Evolutionary conservation across 2,888 invertebrate genomes (phyloP).

Genomic region (Anorthoa munda): DNA sequence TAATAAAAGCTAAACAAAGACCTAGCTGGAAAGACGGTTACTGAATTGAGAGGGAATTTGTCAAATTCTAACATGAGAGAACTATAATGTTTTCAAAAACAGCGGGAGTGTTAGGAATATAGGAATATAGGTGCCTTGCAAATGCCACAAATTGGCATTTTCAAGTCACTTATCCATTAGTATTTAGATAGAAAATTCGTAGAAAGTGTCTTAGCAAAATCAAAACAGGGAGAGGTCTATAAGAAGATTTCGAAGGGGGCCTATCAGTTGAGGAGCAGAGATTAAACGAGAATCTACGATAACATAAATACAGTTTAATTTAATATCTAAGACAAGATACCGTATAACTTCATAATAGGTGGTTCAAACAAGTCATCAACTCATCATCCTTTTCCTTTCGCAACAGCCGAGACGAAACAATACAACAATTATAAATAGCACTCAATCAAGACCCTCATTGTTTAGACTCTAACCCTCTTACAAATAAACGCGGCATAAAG

Average conservation of each 20-base stretch:
- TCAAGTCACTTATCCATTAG: background rate
- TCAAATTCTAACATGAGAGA: too few relatives aligned
- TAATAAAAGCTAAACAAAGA: background rate
- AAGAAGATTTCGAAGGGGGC: too few relatives aligned
- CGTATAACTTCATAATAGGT: background rate
- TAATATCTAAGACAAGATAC: background rate
- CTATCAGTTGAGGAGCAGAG: too few relatives aligned
- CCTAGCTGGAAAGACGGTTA: background rate
- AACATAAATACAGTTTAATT: too few relatives aligned
- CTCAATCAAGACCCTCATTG: conserved; percentile 31
- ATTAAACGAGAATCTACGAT: too few relatives aligned
- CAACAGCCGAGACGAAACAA: conserved; percentile 9
- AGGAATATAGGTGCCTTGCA: too few relatives aligned
- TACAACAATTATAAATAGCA: conserved; percentile 11
- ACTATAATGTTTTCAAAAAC: too few relatives aligned
- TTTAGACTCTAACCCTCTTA: conserved; percentile 28
- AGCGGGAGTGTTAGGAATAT: too few relatives aligned
- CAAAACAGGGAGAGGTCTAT: too few relatives aligned
- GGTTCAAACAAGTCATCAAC: background rate
- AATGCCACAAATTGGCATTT: background rate
- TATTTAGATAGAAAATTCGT: background rate
- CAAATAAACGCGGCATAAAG: too few relatives aligned
- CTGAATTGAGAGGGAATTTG: background rate
- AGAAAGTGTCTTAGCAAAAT: background rate
- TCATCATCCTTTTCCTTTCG: background rate